Conservation (phyloP, 53 echinoderm and acorn worm species). For the Mesocentrotus franciscanus region DNA sequence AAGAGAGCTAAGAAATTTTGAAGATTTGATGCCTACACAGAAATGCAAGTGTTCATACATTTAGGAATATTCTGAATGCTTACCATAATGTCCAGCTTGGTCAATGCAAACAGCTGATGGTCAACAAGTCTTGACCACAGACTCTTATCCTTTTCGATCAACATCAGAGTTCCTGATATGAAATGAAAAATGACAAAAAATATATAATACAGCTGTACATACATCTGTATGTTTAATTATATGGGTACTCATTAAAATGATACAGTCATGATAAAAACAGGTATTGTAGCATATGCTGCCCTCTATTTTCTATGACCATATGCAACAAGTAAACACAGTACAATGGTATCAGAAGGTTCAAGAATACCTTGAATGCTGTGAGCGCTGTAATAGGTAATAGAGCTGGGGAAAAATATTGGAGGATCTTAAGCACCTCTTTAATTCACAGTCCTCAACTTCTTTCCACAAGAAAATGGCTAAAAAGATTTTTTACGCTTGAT, state of each 20-base stretch:
- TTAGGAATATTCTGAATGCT: slow-evolving; percentile 36
- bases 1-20: too few relatives aligned
- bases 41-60: too few relatives aligned
- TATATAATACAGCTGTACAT: not conserved
- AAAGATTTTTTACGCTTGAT: not conserved
- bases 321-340: too few relatives aligned
- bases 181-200: slow-evolving; percentile 19
- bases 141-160: slow-evolving; percentile 90
- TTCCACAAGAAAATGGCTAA: not conserved
- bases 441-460: not conserved
- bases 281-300: too few relatives aligned
- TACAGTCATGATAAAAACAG: too few relatives aligned
- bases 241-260: not conserved
- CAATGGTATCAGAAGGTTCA: too few relatives aligned
- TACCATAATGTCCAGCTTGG: slow-evolving; percentile 95
- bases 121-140: slow-evolving; percentile 94
- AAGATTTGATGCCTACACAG: too few relatives aligned
- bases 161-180: slow-evolving; percentile 87
- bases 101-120: slow-evolving; percentile 93
- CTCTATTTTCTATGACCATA: too few relatives aligned
- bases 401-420: too few relatives aligned
- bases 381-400: too few relatives aligned
- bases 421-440: not conserved
- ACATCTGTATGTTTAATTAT: not conserved
- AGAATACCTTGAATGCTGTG: too few relatives aligned